phyloP scores from a whole-genome alignment of 2,888 invertebrate species.

The Sericinus montela region DNA sequence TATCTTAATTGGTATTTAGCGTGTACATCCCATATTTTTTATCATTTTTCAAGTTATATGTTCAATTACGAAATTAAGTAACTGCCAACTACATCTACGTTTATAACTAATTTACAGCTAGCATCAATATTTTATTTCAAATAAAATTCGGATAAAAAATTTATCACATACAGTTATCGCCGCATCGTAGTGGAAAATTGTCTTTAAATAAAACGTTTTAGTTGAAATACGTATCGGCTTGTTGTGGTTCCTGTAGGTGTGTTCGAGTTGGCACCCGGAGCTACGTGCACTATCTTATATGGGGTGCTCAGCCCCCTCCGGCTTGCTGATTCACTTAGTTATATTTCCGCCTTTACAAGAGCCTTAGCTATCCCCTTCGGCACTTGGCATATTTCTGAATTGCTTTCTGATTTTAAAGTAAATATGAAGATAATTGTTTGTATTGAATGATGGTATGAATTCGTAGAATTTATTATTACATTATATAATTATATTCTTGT shows the following conservation, averaged over 20 bases:
- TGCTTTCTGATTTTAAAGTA: background rate
- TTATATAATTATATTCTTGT: too few relatives aligned
- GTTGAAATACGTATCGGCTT: background rate
- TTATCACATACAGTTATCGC: background rate
- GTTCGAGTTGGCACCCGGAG: conserved; percentile 25
- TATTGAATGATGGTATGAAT: too few relatives aligned
- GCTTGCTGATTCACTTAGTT: conserved; percentile 55
- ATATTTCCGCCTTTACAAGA: conserved; percentile 46
- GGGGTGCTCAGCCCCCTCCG: conserved; percentile 19
- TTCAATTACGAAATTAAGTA: too few relatives aligned
- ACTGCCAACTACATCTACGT: too few relatives aligned
- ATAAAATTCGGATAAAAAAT: too few relatives aligned
- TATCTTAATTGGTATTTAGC: too few relatives aligned
- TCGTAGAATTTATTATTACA: too few relatives aligned
- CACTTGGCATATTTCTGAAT: conserved; percentile 4
- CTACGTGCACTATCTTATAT: conserved; percentile 21
- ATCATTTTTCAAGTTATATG: too few relatives aligned
- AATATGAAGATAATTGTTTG: background rate
- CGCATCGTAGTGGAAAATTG: background rate
- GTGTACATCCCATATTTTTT: too few relatives aligned
- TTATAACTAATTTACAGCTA: too few relatives aligned
- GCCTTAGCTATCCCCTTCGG: conserved; percentile 24
- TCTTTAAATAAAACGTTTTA: conserved; percentile 7
- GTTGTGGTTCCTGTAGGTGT: conserved; percentile 22
- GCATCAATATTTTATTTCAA: too few relatives aligned